phyloP scores from a whole-genome alignment of 1,140 invertebrate species.

The Drosophila trapezifrons region DNA sequence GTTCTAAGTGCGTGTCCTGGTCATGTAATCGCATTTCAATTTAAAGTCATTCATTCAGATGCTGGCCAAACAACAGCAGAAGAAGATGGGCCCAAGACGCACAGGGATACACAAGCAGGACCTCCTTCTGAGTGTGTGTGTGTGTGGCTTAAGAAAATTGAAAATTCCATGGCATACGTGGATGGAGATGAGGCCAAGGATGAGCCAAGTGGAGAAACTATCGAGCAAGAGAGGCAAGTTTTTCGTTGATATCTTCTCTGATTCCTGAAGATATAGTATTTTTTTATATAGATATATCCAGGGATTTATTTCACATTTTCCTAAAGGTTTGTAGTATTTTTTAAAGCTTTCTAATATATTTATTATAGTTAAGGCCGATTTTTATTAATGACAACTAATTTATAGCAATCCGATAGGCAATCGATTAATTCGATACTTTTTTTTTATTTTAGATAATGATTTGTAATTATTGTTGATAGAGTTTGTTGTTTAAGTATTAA shows the following conservation, averaged over 20 bases:
- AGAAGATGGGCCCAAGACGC: constrained; percentile 8
- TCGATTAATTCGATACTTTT: too few relatives aligned
- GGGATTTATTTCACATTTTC: not conserved
- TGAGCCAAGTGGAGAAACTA: constrained; percentile 11
- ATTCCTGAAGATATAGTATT: not conserved
- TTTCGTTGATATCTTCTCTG: not conserved
- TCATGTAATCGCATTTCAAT: constrained; percentile 82
- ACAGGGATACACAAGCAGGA: not conserved
- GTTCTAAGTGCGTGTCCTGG: constrained; percentile 76
- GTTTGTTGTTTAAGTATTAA: too few relatives aligned
- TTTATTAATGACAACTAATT: not conserved
- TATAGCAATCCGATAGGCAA: not conserved
- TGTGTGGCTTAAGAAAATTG: constrained; percentile 70
- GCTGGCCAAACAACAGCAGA: constrained; percentile 42
- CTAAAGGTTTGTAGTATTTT: too few relatives aligned
- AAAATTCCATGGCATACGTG: constrained; percentile 62
- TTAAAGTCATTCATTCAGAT: constrained; percentile 75
- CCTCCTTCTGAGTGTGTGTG: not conserved
- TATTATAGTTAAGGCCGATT: not conserved
- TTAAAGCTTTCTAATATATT: too few relatives aligned
- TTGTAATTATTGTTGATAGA: too few relatives aligned
- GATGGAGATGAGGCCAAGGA: constrained; percentile 4
- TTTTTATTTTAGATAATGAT: too few relatives aligned
- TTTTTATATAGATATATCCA: not conserved
- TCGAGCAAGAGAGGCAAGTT: constrained; percentile 12